Percentiles rank a stretch among this genome's conserved stretches.
Conservation (phyloP, 2,797 vertebrate species). For the Botia almorhae region DNA sequence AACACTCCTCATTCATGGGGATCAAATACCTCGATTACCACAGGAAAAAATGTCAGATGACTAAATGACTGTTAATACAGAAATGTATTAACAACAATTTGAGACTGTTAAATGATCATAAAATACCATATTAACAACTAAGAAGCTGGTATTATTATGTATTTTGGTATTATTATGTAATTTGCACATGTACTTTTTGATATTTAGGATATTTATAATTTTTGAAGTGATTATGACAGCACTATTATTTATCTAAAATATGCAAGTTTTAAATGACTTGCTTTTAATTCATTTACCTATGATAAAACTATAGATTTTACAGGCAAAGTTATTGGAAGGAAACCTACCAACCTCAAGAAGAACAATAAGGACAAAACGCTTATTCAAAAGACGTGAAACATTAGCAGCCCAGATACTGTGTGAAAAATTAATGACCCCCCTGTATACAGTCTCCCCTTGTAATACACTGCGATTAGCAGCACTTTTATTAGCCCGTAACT, state of each 20-base stretch:
- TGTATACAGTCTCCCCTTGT: constrained; percentile 79
- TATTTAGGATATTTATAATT: too few species aligned
- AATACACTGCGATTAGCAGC: constrained; percentile 76
- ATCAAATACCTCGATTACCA: too few species aligned
- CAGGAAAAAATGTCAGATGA: too few species aligned
- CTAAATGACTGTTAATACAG: too few species aligned
- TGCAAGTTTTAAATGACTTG: neutral
- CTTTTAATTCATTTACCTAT: neutral
- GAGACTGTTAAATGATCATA: too few species aligned
- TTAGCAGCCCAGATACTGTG: constrained; percentile 77
- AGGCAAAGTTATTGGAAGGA: constrained; percentile 15
- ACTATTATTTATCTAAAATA: neutral
- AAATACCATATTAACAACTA: too few species aligned
- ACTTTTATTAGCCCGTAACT: constrained; percentile 69
- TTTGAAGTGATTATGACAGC: too few species aligned
- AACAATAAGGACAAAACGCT: constrained; percentile 38
- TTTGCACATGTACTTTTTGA: too few species aligned
- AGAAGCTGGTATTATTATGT: too few species aligned
- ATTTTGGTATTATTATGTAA: too few species aligned
- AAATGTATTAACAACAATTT: too few species aligned
- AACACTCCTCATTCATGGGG: too few species aligned
- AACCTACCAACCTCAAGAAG: constrained; percentile 27
- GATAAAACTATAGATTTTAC: neutral
- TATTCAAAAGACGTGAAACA: constrained; percentile 50
- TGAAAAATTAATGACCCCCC: constrained; percentile 87